Conservation (phyloP, 2,113 vertebrate species). For the Seriola dumerili region DNA sequence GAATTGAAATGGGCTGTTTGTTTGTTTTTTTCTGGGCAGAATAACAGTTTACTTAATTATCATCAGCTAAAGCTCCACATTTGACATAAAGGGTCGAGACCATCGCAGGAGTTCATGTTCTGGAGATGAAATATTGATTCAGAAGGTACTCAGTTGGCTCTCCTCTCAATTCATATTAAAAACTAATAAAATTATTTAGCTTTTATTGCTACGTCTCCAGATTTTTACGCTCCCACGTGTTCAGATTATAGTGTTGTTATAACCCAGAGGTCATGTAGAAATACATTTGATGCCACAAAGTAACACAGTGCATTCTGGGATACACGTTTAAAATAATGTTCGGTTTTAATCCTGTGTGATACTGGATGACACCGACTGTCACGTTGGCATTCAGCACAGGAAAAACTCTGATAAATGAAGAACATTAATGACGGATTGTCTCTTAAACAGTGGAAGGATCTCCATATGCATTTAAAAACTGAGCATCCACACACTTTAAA, state of each 20-base stretch:
- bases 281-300: not conserved
- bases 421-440: conserved; percentile 44
- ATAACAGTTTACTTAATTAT: not conserved
- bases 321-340: conserved; percentile 34
- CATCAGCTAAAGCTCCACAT: not conserved
- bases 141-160: too few relatives aligned
- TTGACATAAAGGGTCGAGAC: not conserved
- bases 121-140: too few relatives aligned
- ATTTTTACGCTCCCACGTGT: not conserved
- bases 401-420: not conserved
- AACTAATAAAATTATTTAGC: too few relatives aligned
- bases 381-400: conserved; percentile 5
- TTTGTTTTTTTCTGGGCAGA: too few relatives aligned
- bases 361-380: not conserved
- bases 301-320: not conserved
- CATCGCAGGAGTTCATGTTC: too few relatives aligned
- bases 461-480: not conserved
- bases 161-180: too few relatives aligned
- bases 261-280: not conserved
- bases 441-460: not conserved
- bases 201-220: not conserved
- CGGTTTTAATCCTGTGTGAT: conserved; percentile 24
- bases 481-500: not conserved
- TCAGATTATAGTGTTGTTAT: not conserved
- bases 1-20: not conserved